A percentile compares a stretch with the other conserved stretches of the same genome.
Conservation (phyloP, 2,797 vertebrate species). For the Hephaestus fuliginosus region DNA sequence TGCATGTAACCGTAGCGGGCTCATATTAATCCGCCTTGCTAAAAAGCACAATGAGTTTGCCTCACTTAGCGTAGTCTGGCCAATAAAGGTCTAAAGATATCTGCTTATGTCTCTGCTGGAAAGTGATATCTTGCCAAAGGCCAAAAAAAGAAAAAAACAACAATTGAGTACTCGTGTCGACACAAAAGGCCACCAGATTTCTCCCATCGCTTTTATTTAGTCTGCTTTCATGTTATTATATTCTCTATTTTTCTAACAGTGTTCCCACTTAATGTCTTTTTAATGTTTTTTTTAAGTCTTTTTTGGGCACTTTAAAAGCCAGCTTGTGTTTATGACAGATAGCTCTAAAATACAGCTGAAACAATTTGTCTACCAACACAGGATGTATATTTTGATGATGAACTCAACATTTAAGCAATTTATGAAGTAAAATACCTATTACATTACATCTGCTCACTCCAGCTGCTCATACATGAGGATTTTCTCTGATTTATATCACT, state of each 20-base stretch:
- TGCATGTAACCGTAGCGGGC: slow-evolving; percentile 36
- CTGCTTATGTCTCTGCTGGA: slow-evolving; percentile 49
- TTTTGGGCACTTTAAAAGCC: background rate
- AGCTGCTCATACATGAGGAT: background rate
- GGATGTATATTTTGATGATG: background rate
- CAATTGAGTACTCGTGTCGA: background rate
- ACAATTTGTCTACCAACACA: background rate
- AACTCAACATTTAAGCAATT: background rate
- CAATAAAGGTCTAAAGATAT: slow-evolving; percentile 58
- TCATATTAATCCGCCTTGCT: slow-evolving; percentile 60
- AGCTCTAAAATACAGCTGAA: background rate
- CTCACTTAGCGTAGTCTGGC: slow-evolving; percentile 27
- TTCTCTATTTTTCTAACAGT: too few species aligned
- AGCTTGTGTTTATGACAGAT: background rate
- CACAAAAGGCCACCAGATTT: background rate
- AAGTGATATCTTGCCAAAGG: slow-evolving; percentile 9
- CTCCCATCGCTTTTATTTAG: background rate
- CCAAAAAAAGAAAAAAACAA: background rate
- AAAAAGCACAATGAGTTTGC: slow-evolving; percentile 62
- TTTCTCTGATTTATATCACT: background rate
- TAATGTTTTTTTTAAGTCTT: background rate
- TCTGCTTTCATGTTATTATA: background rate
- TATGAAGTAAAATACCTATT: background rate
- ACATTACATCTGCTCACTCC: background rate
- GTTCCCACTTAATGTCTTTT: background rate